phyloP scores from a whole-genome alignment of 2,113 vertebrate species.

The Oceanites oceanicus region DNA sequence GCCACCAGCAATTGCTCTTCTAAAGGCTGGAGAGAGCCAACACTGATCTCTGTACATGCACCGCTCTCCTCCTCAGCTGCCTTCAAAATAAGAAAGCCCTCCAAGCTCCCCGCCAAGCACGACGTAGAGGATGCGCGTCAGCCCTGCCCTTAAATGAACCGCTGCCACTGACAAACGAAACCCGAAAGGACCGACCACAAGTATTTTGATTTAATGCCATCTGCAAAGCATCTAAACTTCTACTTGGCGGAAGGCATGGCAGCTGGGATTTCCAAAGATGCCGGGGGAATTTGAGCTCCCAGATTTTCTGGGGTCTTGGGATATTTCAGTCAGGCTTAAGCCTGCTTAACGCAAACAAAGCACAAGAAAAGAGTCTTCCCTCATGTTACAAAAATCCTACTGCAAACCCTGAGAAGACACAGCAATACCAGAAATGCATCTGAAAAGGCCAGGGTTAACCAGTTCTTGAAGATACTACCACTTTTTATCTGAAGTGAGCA shows the following conservation, averaged over 20 bases:
- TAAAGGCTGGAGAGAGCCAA: not conserved
- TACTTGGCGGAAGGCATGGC: not conserved
- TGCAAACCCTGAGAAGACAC: not conserved
- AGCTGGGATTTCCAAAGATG: not conserved
- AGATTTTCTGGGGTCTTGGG: not conserved
- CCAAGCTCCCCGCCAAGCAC: not conserved
- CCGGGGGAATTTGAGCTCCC: not conserved
- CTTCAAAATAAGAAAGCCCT: not conserved
- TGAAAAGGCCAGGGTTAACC: not conserved
- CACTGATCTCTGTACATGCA: rapidly evolving
- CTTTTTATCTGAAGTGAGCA: not conserved
- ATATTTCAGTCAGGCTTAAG: not conserved
- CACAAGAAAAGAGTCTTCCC: not conserved
- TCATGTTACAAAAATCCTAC: not conserved
- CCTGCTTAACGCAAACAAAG: not conserved
- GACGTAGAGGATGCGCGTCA: not conserved
- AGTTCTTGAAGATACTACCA: not conserved
- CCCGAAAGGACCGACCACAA: not conserved
- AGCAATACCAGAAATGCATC: not conserved
- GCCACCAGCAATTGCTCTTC: not conserved
- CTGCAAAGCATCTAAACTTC: not conserved
- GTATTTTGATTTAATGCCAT: not conserved
- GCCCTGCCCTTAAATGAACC: not conserved
- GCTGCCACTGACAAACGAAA: rapidly evolving
- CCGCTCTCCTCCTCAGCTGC: not conserved